Evolutionary conservation across 1,140 invertebrate species (phyloP), one percentile per base, ranked within the genome.

Genomic region (Helicoverpa armigera): DNA sequence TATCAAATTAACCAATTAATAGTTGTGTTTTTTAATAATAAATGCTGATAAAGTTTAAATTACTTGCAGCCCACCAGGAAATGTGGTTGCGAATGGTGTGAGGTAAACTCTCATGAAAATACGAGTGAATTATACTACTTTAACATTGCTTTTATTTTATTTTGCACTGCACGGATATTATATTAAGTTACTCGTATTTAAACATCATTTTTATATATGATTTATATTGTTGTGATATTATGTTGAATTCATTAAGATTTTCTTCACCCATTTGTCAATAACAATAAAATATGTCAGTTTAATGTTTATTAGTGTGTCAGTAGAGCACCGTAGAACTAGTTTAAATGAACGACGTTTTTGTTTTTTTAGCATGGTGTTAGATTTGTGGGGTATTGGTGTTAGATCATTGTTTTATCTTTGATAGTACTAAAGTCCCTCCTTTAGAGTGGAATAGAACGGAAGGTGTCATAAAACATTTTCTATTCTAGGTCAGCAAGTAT

Each of bases 401-500:
- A 53, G 50, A 53, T 70, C 23, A 16, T 65, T 65, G 14, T 65
- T n/a, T 65, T 5, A 43, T 29, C 31, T 10, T n/a, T 1, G 29
- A 16, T 16, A 56, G 29, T 73, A 29, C 23, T 23, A 23, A 23
- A 23, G 23, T 23, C 23, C 23, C 23, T 23, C 23, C 23, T 23
- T 23, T 23, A 23, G 23, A 23, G 7, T 5, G 35, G 35, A 3
- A 51, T 75, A 35, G 18, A 29, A 51, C 13, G 16, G 50, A 67
- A 14, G 29, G 23, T 48, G 31, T 65, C 75, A 53, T 54, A 16
- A 54, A 10, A 23, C 54, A 13, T 82, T 88, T 82, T 75, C 35
- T 90, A 85, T 83, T 81, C 12, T 70, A 95, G 94, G 87, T 96
- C 97, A 0, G 96, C 96, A 0, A 97, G 97, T n/a, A 98, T 99